Evolutionary conservation across 2,797 vertebrate species (phyloP), one percentile per base, ranked within the genome.

Genomic region (Ataeniobius toweri): DNA sequence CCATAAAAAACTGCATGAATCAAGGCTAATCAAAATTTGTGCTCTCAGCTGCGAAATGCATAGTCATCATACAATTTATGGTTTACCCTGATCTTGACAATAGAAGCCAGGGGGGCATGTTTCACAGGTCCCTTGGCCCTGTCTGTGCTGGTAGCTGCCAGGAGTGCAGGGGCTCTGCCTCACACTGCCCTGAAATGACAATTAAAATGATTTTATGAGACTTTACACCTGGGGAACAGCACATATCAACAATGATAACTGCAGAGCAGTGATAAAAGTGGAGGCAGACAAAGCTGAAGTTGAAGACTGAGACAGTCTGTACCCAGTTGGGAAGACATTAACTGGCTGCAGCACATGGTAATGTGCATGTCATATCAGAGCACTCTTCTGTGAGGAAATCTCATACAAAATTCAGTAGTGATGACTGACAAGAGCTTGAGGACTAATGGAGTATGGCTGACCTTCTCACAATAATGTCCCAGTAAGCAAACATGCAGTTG

Each of bases 111-210:
- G 75, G 74, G 94, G 94, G 44, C 96, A 96, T 4, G 79, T 58
- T 75, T 95, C 94, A 73, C 97, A 97, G 70, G 79, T 91, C 65
- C 90, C 86, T 81, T 96, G 97, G 71, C 96, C 96, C 78, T 93
- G 90, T 70, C 91, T 94, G 1, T 90, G 82, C 73, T 96, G 94
- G 92, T 96, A 97, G 82, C 94, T 95, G 8, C 98, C 97, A 13
- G 95, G 95, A 0, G 93, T 94, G 83, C 96, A 96, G 24, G 81
- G 75, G 3, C 74, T 91, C 87, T 90, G 89, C 73, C 84, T 91
- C 73, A 84, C 72, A 83, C 95, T 95, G 24, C 96, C 96, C 96
- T 96, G 80, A 71, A 90, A 88, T 56, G 73, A 80, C 41, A 70
- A 80, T 83, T 79, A 65, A 59, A 83, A 41, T 3, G 1, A 74